Evolutionary conservation across 1,140 invertebrate genomes (phyloP), one percentile per base, ranked within the genome.

Genomic region (Procambarus virginalis): DNA sequence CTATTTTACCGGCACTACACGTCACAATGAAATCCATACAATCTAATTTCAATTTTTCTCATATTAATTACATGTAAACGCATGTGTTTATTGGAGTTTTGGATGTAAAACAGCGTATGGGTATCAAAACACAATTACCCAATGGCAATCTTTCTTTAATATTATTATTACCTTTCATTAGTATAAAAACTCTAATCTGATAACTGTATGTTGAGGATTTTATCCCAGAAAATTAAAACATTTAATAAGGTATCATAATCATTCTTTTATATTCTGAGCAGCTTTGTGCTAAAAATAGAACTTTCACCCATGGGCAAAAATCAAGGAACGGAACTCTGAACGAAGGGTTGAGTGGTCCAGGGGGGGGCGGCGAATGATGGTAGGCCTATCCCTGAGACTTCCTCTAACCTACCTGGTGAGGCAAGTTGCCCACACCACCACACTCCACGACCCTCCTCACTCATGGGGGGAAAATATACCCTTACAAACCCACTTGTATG

Each of bases 111-210:
- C 84, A 79, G 55, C 76, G 22, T 79, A 60, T 86, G 84, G 84
- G 84, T 86, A 86, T 86, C 76, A 86, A 86, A 86, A 84, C 82
- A 86, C 75, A 86, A 48, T 79, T 86, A 86, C 84, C 84, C 84
- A 79, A 86, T 79, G 84, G 76, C 84, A 86, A 86, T 78, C 84
- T 81, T 51, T 22, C 17, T 55, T 81, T 51, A 34, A 34, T 34
- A 34, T 34, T 34, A 78, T 86, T 86, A 79, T 86, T 86, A 86
- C 76, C 45, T 86, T 86, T 86, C 51, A 70, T 86, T 68, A 60
- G 84, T 86, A 86, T 86, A 86, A 86, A 86, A 86, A 86, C 84
- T 86, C 84, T 86, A 86, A 86, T 86, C 84, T 86, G 84, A 86
- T 86, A 86, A 77, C 84, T 86, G 76, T 86, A 86, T 70, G 84